Base-by-base conservation (phyloP, 2,797 vertebrate genomes). In the Manis javanica region DNA sequence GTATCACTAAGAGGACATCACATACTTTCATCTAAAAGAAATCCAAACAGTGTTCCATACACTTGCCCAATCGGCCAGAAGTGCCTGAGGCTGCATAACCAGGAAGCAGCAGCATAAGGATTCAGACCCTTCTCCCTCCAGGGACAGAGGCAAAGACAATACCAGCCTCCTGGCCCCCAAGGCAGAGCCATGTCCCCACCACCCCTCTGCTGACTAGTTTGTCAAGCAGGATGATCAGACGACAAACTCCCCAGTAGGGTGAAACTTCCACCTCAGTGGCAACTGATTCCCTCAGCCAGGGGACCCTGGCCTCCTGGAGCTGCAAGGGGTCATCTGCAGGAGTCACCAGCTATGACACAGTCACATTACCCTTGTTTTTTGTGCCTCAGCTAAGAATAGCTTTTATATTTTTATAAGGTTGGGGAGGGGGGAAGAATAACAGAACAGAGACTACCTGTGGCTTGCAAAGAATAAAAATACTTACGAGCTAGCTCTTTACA, bases 221-320 rank as follows among this genome's bases (percentile, higher is more conserved):
- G n/a, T 46, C 24, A 59, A 39, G 61, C 2, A 10, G 29, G n/a
- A 64, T 53, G 29, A 7, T 71, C 26, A n/a, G 46, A 19, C 16
- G 16, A 49, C 66, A 63, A n/a, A 53, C 7, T 57, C 15, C 63
- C n/a, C n/a, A 51, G 13, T 0, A 15, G 31, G 7, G 3, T 23
- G 4, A 83, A 57, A 42, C 14, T 4, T 59, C 71, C 2, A 0
- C 7, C 6, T 23, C 2, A 4, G 21, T 14, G 34, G 18, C 39
- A 42, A 1, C 12, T 2, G 13, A 24, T 21, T 29, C n/a, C 18
- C 49, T 8, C 0, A 3, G 21, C 15, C 31, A n/a, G 21, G 34
- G 8, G 7, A 15, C 24, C 2, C 0, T 0, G 5, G 53, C 51
- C 18, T 63, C 23, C 9, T 11, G 23, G 26, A 18, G 39, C 29